Percentiles rank a stretch among this genome's conserved stretches.
These are phyloP conservation scores for Fragum fragum DNA, from an alignment of 2,888 invertebrate genomes.

Conservation along the genomic window DNA sequence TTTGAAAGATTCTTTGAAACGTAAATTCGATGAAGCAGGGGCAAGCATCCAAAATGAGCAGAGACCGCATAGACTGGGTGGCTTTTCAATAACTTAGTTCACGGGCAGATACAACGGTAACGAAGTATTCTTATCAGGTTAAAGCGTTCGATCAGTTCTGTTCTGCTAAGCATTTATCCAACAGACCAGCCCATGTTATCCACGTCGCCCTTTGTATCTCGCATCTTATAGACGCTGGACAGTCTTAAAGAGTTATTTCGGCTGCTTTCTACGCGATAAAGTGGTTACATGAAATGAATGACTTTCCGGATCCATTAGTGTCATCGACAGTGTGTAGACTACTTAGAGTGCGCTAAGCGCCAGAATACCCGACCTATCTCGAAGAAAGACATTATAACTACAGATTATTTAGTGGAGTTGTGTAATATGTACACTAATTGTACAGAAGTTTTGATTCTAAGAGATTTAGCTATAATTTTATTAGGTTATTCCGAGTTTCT, in stretches of 20 bases:
- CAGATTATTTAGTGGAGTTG: conserved; percentile 11
- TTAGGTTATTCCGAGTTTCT: conserved; percentile 37
- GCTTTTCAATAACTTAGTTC: background rate
- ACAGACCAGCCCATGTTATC: conserved; percentile 4
- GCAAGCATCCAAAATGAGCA: background rate
- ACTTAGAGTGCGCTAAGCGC: conserved; percentile 30
- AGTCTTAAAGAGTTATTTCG: conserved; percentile 9
- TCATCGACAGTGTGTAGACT: conserved; percentile 15
- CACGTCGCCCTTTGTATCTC: conserved; percentile 11
- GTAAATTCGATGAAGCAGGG: background rate
- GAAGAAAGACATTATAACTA: conserved; percentile 32
- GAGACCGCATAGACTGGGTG: background rate
- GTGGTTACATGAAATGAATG: conserved; percentile 39
- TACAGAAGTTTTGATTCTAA: conserved; percentile 24
- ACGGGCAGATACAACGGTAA: background rate
- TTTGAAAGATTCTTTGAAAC: conserved; percentile 15
- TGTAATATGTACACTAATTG: conserved; percentile 16
- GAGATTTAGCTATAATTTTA: conserved; percentile 38
- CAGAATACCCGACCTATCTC: conserved; percentile 2
- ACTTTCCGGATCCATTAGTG: conserved; percentile 33
- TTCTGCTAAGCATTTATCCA: background rate
- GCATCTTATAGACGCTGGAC: background rate
- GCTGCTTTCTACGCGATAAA: conserved; percentile 27
- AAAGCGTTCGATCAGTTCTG: background rate
- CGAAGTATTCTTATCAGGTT: conserved; percentile 4